Evolutionary conservation across 92 coral and sea anemone genomes (phyloP).

Genomic region (Heteractis magnifica): DNA sequence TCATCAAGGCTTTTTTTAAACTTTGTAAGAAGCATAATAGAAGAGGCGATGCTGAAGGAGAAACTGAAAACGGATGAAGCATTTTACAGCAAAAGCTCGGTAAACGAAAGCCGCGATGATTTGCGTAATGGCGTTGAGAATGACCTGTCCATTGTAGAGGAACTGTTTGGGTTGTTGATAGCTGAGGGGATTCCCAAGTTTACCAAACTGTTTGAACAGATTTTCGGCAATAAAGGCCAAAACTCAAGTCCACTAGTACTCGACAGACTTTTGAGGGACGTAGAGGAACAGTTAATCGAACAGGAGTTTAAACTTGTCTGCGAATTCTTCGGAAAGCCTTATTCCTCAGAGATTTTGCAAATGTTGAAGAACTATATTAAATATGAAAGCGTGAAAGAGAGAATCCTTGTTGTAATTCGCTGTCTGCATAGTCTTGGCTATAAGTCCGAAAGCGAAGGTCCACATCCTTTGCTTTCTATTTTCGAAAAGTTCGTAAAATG

Average conservation of each 20-base stretch:
- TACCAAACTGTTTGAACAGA: not conserved
- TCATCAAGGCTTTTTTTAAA: constrained; percentile 53
- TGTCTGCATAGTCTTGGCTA: constrained; percentile 58
- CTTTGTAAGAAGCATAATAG: constrained; percentile 23
- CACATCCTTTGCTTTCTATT: constrained; percentile 7
- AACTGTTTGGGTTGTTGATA: constrained; percentile 18
- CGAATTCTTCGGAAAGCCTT: not conserved
- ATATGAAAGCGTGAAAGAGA: constrained; percentile 43
- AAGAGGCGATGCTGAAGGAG: not conserved
- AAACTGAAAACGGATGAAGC: too few relatives aligned
- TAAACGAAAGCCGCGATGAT: too few relatives aligned
- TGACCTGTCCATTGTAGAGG: not conserved
- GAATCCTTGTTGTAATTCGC: constrained; percentile 46
- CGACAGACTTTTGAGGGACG: constrained; percentile 35
- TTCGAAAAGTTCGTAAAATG: constrained; percentile 19
- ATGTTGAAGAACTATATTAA: constrained; percentile 43
- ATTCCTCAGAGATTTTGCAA: constrained; percentile 18
- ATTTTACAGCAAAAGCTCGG: too few relatives aligned
- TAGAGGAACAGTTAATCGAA: constrained; percentile 37
- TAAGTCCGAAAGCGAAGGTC: not conserved
- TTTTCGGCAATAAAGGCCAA: constrained; percentile 19
- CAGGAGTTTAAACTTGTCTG: constrained; percentile 36
- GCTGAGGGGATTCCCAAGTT: constrained; percentile 30
- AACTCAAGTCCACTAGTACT: constrained; percentile 28
- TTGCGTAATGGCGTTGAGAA: too few relatives aligned